Evolutionary conservation across 2,888 invertebrate species (phyloP).

Genomic region (Imbricaverruca yamaguchii): DNA sequence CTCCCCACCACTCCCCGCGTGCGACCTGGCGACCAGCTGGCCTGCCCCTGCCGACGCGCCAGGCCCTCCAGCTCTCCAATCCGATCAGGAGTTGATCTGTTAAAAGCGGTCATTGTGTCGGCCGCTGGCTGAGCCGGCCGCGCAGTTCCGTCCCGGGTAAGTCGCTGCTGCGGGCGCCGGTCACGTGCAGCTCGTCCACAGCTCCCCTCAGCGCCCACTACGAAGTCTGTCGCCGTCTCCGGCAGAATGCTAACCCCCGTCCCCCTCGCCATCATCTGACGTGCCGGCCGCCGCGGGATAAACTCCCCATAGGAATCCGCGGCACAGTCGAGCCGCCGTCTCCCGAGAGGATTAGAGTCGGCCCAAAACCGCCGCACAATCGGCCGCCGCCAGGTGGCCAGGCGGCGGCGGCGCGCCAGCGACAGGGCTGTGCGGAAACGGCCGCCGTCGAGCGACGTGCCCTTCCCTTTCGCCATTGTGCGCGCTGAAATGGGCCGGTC

Average conservation of each 20-base stretch:
- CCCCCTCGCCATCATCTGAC: not conserved
- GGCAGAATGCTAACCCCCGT: no score
- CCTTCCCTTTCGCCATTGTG: no score
- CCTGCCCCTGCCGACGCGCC: no score
- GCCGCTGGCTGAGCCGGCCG: not conserved
- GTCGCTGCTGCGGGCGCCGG: not conserved
- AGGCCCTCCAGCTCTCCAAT: not conserved
- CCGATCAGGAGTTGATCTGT: not conserved
- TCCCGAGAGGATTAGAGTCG: not conserved
- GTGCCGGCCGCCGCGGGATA: not conserved
- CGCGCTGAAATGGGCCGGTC: no score
- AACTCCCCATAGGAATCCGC: not conserved
- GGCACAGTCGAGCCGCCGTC: not conserved
- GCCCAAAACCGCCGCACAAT: not conserved
- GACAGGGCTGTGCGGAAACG: no score
- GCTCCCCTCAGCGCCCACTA: no score
- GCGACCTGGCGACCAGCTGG: no score
- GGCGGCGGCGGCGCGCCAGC: no score
- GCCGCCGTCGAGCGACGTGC: no score
- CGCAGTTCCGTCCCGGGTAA: not conserved
- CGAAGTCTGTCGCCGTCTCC: no score
- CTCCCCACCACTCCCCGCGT: no score
- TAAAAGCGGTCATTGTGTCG: not conserved
- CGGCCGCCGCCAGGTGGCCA: not conserved
- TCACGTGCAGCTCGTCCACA: not conserved